phyloP scores from a whole-genome alignment of 2,888 invertebrate species.

The Catocala sponsa region DNA sequence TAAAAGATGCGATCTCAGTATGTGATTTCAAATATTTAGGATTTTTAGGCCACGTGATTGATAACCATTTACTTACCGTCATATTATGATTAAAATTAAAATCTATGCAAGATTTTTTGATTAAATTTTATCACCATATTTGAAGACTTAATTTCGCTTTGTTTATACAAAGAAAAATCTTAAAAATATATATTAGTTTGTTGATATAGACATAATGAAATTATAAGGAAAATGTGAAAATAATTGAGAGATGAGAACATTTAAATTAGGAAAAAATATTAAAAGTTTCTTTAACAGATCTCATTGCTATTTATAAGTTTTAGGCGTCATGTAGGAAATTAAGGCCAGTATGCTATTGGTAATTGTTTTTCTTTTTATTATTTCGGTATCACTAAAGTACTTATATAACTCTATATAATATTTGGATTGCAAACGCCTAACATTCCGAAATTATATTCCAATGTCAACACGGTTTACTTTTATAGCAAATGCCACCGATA shows the following conservation, averaged over 20 bases:
- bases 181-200: conserved; percentile 1
- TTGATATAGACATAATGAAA: conserved; percentile 16
- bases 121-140: background rate
- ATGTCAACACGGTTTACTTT: conserved; percentile 54
- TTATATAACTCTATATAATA: conserved; percentile 39
- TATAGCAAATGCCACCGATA: conserved; percentile 68
- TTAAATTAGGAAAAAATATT: conserved; percentile 49
- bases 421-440: conserved; percentile 62
- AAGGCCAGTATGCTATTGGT: conserved; percentile 50
- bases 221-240: conserved; percentile 8
- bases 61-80: conserved; percentile 32
- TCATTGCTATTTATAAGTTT: conserved; percentile 70
- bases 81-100: conserved; percentile 1
- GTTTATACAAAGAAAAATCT: conserved; percentile 17
- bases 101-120: background rate
- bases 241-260: conserved; percentile 21
- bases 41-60: conserved; percentile 49
- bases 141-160: conserved; percentile 16
- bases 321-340: conserved; percentile 59
- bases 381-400: conserved; percentile 45
- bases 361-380: conserved; percentile 31
- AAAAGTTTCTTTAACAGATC: conserved; percentile 63
- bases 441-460: conserved; percentile 70
- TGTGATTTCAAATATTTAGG: conserved; percentile 69
- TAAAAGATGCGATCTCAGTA: conserved; percentile 79